These are phyloP conservation scores for Yponomeuta malinellus DNA, from an alignment of 2,888 invertebrate genomes.

Conservation along the genomic window DNA sequence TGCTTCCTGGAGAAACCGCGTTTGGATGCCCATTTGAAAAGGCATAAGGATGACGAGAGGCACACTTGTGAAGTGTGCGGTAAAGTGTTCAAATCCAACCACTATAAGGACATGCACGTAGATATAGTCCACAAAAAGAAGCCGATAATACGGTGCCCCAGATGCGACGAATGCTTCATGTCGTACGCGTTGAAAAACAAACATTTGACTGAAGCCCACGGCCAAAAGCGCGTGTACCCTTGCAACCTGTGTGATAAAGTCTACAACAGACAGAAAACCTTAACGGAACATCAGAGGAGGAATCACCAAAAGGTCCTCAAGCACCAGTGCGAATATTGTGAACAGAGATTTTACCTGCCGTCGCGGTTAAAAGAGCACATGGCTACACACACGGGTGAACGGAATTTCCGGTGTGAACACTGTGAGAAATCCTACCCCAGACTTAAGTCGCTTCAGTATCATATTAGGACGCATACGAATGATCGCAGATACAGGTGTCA, in stretches of 20 bases:
- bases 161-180: conserved; percentile 67
- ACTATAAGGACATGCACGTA: conserved; percentile 65
- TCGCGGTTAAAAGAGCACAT: conserved; percentile 67
- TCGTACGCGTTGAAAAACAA: conserved; percentile 62
- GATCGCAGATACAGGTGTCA: conserved; percentile 74
- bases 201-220: conserved; percentile 61
- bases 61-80: conserved; percentile 72
- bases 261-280: conserved; percentile 60
- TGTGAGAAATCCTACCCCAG: conserved; percentile 78
- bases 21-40: conserved; percentile 62
- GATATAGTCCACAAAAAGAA: conserved; percentile 66
- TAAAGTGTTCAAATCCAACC: conserved; percentile 62
- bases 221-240: conserved; percentile 59
- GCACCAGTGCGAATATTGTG: conserved; percentile 73
- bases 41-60: conserved; percentile 67
- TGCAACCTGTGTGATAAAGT: conserved; percentile 67
- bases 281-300: conserved; percentile 59
- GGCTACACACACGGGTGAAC: conserved; percentile 71
- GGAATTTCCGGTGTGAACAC: conserved; percentile 73
- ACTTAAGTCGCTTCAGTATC: conserved; percentile 75
- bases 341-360: conserved; percentile 68
- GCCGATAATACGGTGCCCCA: conserved; percentile 58
- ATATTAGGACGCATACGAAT: conserved; percentile 76
- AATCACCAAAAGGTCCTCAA: conserved; percentile 65
- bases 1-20: conserved; percentile 68